Base-by-base conservation (phyloP, 2,113 vertebrate species). In the Malurus melanocephalus region DNA sequence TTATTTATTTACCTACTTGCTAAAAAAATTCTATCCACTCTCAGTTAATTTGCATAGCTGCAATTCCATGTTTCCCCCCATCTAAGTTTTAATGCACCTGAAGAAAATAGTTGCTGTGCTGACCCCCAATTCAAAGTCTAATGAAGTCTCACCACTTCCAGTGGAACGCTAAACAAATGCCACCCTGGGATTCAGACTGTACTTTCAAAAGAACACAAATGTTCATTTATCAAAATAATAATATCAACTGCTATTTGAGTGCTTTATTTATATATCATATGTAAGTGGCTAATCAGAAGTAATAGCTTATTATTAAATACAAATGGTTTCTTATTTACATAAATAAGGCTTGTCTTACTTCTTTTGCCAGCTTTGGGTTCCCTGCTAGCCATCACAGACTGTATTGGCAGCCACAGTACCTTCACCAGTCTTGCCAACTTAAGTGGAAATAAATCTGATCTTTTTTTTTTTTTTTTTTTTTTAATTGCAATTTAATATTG, bases 241-340 rank as follows among this genome's bases (percentile, higher is more conserved):
- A 10, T 68, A 91, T 92, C 78, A 92, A 90, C 84, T 81, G 86
- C n/a, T 73, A 65, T 56, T 84, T 90, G 69, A 91, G 6, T 90
- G 66, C 7, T 91, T 93, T 84, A 73, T 95, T 93, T 91, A 84
- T 88, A 23, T 83, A 82, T 55, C 46, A 55, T 81, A 76, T 87
- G 71, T 82, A 93, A 93, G 60, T 82, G 90, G 51, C 80, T 96
- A 86, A 96, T 94, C 67, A 90, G 74, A 81, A 91, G 51, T 73
- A 93, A 90, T 90, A 87, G 80, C 75, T 95, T 91, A 87, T 86
- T 93, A 90, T 93, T 95, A 94, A 94, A 90, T 87, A 95, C 81
- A 94, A 92, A 94, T 85, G 64, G 64, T 77, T 90, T 79, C 55
- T 84, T 94, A 93, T 94, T 94, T 94, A 93, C 77, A 96, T 86